Evolutionary conservation across 2,113 vertebrate species (phyloP), one percentile per base, ranked within the genome.

Genomic region (Microtus oregoni): DNA sequence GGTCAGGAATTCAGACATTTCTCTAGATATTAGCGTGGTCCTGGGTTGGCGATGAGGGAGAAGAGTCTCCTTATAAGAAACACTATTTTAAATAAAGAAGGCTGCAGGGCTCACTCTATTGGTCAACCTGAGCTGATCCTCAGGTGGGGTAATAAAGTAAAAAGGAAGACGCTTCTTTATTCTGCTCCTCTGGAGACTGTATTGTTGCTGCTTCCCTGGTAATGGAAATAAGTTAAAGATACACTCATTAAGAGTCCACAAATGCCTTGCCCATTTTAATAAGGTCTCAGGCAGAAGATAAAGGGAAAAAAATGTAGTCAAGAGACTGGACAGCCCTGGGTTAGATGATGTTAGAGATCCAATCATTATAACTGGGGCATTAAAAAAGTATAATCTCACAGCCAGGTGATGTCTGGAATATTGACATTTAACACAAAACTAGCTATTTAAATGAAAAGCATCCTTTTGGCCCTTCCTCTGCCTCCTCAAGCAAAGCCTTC

Each of bases 381-480:
- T 13, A 9, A 20, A 3, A 86, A 89, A 86, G 76, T 68, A 12
- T 47, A 20, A 88, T 44, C 22, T 83, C 28, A 38, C 47, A 63
- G 55, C 24, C 72, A 14, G 38, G 47, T 47, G n/a, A 86, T 26
- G 2, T 91, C 77, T 76, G 15, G 35, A 14, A 72, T 44, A 24
- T 0, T 19, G 52, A 44, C 8, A 61, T 90, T 89, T 92, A 55
- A 92, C 41, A 52, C 22, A 72, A 58, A 94, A 68, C 19, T 86
- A 76, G 85, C 44, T 82, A 17, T 38, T 93, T 61, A 93, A 93
- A 61, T 72, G 44, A 67, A 89, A 81, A 55, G 22, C 44, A 86
- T 58, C 10, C 7, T 22, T n/a, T 82, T 77, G 15, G 20, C 30
- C 50, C 4, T 63, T 35, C 5, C 65, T 95, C 55, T 44, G 3